Base-by-base conservation (phyloP, 1,140 invertebrate species). In the Halesus radiatus region DNA sequence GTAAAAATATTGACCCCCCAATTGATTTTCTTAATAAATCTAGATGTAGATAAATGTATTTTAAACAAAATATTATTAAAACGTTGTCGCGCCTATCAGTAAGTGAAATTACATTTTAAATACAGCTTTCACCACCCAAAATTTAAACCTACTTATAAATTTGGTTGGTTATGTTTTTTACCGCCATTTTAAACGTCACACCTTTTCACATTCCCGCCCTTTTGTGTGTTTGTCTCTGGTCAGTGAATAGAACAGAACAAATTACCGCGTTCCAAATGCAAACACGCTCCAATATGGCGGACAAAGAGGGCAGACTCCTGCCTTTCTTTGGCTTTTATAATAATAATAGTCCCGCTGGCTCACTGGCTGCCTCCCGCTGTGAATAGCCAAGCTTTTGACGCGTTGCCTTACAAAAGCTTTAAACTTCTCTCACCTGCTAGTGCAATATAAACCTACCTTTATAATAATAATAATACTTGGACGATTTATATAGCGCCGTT, bases 381-480 rank as follows among this genome's bases (percentile, higher is more conserved):
- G 62, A 66, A 66, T 66, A 37, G 62, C 56, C 7, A 20, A 60
- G 56, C 62, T 66, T 66, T 66, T 22, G 62, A 32, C 62, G 62
- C 62, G 26, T 32, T 66, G 26, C 62, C 10, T 66, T 66, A 32
- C 62, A 66, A 26, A 66, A 66, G n/a, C 62, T 66, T 29, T 16
- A 3, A 22, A 66, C 23, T 32, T 26, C 62, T 18, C 62, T 66
- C 62, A 66, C 62, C 62, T 66, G 62, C 26, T 60, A 60, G 56
- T 22, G 23, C 56, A 23, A 60, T 60, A 22, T n/a, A 32, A 32
- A 45, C 8, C 37, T 45, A 45, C 37, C 37, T 45, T 45, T 45
- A 45, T 45, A 45, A 7, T 8, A n/a, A n/a, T n/a, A n/a, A n/a
- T n/a, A n/a, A n/a, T n/a, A n/a, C n/a, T n/a, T n/a, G n/a, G n/a